phyloP scores from a whole-genome alignment of 2,797 vertebrate genomes.

The Helostoma temminkii region DNA sequence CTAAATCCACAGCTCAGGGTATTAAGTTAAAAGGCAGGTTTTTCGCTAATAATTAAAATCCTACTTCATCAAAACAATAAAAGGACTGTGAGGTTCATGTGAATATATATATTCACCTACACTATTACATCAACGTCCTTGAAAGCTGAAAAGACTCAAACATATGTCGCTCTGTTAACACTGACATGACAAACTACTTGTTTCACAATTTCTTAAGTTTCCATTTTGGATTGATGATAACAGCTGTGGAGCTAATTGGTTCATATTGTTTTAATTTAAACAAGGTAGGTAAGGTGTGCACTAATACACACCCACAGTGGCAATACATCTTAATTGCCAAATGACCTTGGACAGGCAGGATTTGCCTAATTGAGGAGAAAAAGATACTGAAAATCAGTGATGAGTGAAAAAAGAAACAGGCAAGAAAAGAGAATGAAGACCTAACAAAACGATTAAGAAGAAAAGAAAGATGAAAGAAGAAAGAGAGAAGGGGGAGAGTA shows the following conservation, averaged over 20 bases:
- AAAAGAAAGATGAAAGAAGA: too few relatives aligned
- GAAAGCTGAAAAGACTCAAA: background rate
- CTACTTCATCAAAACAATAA: too few relatives aligned
- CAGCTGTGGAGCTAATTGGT: slow-evolving; percentile 53
- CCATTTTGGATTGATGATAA: slow-evolving; percentile 31
- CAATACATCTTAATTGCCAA: slow-evolving; percentile 51
- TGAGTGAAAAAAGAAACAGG: background rate
- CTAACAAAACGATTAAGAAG: slow-evolving; percentile 18
- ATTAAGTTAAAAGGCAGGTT: too few relatives aligned
- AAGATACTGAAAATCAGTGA: slow-evolving; percentile 1
- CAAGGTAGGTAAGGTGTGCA: slow-evolving; percentile 19
- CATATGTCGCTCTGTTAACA: slow-evolving; percentile 18
- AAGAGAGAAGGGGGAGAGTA: slow-evolving; percentile 19
- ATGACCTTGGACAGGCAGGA: slow-evolving; percentile 47
- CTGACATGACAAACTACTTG: slow-evolving; percentile 11
- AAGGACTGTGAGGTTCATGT: too few relatives aligned
- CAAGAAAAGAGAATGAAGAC: slow-evolving; percentile 1
- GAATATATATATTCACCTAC: too few relatives aligned
- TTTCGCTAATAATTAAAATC: too few relatives aligned
- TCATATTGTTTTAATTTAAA: slow-evolving; percentile 46
- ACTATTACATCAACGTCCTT: background rate
- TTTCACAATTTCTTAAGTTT: slow-evolving; percentile 27
- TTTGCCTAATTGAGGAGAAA: slow-evolving; percentile 25
- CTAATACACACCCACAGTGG: background rate
- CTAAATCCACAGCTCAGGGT: too few relatives aligned